Conservation (phyloP, 1,140 invertebrate genomes). For the Drosophila azteca region DNA sequence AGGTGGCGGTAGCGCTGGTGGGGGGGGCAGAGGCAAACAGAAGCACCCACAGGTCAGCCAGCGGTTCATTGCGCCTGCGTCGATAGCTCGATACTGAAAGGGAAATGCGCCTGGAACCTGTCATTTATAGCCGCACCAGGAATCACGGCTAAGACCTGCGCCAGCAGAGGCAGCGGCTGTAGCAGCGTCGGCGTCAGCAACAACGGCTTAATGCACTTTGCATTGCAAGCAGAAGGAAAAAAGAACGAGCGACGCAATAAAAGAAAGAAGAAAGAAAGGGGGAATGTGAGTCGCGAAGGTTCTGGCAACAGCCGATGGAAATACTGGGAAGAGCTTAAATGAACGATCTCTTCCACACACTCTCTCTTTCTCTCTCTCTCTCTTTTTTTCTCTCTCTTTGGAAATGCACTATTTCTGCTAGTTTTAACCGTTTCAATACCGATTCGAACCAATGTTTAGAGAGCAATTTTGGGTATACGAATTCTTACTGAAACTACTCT, state of each 20-base stretch:
- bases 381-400: neutral
- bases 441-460: too few relatives aligned
- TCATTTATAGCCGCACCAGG: constrained; percentile 76
- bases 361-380: neutral
- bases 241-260: constrained; percentile 11
- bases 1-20: too few relatives aligned
- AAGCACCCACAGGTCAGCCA: constrained; percentile 54
- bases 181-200: constrained; percentile 14
- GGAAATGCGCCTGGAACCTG: constrained; percentile 67
- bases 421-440: too few relatives aligned
- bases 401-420: neutral
- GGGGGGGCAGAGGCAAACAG: too few relatives aligned
- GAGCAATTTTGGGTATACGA: too few relatives aligned
- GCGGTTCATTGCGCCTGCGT: constrained; percentile 67
- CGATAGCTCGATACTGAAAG: constrained; percentile 74
- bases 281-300: constrained; percentile 27
- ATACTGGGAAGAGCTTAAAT: constrained; percentile 55
- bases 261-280: constrained; percentile 46
- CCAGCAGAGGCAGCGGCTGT: constrained; percentile 22
- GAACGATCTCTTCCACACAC: neutral
- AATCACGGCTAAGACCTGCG: constrained; percentile 33
- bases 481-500: too few relatives aligned
- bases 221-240: constrained; percentile 47
- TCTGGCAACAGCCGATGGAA: constrained; percentile 41
- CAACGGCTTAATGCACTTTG: constrained; percentile 47